phyloP scores from a whole-genome alignment of 2,888 invertebrate species.

The Gastrophysa polygoni region DNA sequence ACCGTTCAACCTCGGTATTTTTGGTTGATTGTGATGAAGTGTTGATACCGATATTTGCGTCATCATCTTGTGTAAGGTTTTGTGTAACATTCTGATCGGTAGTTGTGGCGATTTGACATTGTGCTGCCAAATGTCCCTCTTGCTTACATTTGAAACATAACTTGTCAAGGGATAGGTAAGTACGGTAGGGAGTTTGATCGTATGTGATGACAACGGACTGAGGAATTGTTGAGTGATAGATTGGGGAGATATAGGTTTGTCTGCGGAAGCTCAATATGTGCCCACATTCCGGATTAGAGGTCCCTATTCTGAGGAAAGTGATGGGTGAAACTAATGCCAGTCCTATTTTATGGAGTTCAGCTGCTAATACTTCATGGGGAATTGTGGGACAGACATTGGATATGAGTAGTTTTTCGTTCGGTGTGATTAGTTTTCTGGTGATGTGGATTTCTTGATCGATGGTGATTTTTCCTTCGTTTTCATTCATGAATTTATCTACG shows the following conservation, averaged over 20 bases:
- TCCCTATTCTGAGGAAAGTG: slow-evolving; percentile 3
- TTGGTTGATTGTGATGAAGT: slow-evolving; percentile 1
- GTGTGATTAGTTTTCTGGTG: neutral
- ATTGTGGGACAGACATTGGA: slow-evolving; percentile 1
- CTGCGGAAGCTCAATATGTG: slow-evolving; percentile 2
- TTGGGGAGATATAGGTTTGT: neutral
- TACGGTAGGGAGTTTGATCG: slow-evolving; percentile 10
- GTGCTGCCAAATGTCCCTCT: slow-evolving; percentile 6
- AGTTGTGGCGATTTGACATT: neutral
- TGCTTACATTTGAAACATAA: slow-evolving; percentile 3
- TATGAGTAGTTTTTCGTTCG: neutral
- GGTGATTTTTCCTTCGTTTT: neutral
- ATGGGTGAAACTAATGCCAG: neutral
- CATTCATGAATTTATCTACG: slow-evolving; percentile 2
- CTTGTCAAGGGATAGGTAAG: neutral
- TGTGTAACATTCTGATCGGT: neutral
- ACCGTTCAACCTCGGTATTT: neutral
- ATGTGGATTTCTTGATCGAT: neutral
- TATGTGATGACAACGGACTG: slow-evolving; percentile 6
- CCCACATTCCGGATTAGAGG: neutral
- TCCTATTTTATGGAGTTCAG: neutral
- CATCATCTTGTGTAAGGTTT: slow-evolving; percentile 6
- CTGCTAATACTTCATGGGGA: neutral
- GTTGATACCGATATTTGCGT: neutral
- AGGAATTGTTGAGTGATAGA: slow-evolving; percentile 1